Evolutionary conservation across 2,888 invertebrate species (phyloP), one percentile per base, ranked within the genome.

Genomic region (Cephus nigrinus): DNA sequence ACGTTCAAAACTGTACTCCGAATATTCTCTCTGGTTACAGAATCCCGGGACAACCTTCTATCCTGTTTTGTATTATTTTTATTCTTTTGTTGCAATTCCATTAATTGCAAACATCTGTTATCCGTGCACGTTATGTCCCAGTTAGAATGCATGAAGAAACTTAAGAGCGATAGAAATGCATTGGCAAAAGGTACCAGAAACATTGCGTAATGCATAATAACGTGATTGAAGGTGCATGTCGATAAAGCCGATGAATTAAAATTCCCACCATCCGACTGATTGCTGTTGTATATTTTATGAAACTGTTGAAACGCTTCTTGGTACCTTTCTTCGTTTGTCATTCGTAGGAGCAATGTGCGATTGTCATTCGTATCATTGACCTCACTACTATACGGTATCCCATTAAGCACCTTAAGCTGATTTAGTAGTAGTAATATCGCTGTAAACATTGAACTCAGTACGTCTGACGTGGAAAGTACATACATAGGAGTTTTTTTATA

Each of bases 121-220:
- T 77, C 81, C 30, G 86, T 12, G 30, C 76, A 74, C 12, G 77
- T 69, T n/a, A 85, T 77, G 55, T 82, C 84, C 23, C 81, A 77
- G 79, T 85, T 82, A 77, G 84, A 87, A 79, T 87, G 86, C 11
- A 84, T 55, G 4, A 86, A 87, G 73, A 87, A 88, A n/a, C 85
- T 85, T 12, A 91, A 11, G 11, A 90, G 77, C 4, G 91, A 91
- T n/a, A 87, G 68, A 77, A 91, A 90, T 4, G 90, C 87, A 79
- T 91, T 91, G 55, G 85, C 83, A 68, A 91, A 87, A 71, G 91
- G 90, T 12, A 89, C 82, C 11, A 90, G 76, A 78, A 91, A 86
- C 80, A 87, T 83, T n/a, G 87, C 86, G 80, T 90, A 88, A 11
- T 88, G 86, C 80, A 86, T 82, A n/a, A 89, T 55, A 36, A 86